Percentiles rank a stretch among this genome's conserved stretches.
Evolutionary conservation across 2,888 invertebrate species (phyloP).

Genomic region (Cosmia trapezina): DNA sequence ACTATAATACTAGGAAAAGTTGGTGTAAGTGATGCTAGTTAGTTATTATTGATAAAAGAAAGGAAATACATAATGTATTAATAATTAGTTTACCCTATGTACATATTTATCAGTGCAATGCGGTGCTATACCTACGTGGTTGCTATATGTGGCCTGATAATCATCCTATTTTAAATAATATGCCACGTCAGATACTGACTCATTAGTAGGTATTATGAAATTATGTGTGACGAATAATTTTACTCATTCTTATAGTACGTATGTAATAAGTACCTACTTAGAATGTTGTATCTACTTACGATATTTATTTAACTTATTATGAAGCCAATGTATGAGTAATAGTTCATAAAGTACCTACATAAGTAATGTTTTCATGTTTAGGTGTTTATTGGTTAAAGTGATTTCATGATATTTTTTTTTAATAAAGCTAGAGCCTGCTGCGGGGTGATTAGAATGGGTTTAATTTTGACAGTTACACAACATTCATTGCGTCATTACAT

Average conservation of each 20-base stretch:
- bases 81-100: background rate
- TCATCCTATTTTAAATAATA: slow-evolving; percentile 3
- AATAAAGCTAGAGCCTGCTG: no score
- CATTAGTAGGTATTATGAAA: slow-evolving; percentile 15
- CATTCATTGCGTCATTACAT: no score
- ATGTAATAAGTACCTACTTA: background rate
- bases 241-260: slow-evolving; percentile 19
- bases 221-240: slow-evolving; percentile 20
- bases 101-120: background rate
- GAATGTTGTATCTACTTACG: background rate
- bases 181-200: slow-evolving; percentile 3
- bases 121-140: no score
- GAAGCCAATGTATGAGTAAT: background rate
- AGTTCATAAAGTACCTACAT: background rate
- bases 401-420: no score
- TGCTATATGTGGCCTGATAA: background rate
- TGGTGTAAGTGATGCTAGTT: background rate
- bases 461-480: no score
- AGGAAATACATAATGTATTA: background rate
- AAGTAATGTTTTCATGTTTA: background rate
- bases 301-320: slow-evolving; percentile 20
- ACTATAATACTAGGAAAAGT: background rate
- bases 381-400: background rate
- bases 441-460: no score
- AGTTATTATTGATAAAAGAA: background rate